Evolutionary conservation across 2,113 vertebrate species (phyloP).

Genomic region (Sander vitreus): DNA sequence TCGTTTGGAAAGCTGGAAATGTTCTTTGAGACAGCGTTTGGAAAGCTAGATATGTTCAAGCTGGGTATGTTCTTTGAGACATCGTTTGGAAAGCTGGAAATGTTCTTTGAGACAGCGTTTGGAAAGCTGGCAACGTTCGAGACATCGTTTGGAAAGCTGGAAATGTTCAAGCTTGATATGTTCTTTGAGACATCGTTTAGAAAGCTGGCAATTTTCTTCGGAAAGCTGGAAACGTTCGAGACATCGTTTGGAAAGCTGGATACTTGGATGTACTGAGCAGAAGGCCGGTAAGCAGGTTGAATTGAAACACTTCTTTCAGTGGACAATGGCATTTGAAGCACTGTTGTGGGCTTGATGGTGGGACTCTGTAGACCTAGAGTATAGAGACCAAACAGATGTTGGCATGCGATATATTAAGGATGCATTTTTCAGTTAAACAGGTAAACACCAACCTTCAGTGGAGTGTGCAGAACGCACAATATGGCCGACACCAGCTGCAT

Average conservation of each 20-base stretch:
- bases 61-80: no score
- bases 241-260: not conserved
- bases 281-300: not conserved
- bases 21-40: no score
- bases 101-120: no score
- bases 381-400: not conserved
- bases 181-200: no score
- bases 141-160: no score
- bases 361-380: not conserved
- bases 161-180: no score
- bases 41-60: no score
- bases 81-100: no score
- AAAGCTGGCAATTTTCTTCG: rapidly evolving
- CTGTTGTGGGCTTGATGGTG: not conserved
- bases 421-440: no score
- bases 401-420: not conserved
- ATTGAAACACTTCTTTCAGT: not conserved
- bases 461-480: not conserved
- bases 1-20: no score
- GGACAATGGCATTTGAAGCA: not conserved
- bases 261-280: not conserved
- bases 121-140: no score
- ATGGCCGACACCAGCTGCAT: not conserved
- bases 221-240: not conserved
- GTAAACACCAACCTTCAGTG: not conserved